Evolutionary conservation across 2,888 invertebrate genomes (phyloP), one percentile per base, ranked within the genome.

Genomic region (Helleia helle): DNA sequence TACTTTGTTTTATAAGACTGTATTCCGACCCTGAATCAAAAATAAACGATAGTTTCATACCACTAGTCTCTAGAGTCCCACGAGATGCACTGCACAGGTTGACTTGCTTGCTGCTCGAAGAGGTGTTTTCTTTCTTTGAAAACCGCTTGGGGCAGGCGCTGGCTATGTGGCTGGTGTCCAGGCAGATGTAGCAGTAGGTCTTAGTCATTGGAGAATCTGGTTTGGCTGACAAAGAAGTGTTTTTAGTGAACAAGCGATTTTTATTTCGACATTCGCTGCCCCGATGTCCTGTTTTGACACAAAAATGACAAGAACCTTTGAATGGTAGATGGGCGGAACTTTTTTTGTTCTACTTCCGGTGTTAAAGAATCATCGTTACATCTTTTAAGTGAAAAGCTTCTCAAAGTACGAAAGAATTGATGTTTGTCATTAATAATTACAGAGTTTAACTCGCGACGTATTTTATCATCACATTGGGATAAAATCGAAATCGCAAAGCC

Each of bases 241-340:
- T 26, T 12, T 34, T 40, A 3, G 28, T 6, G 11, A 18, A 14
- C 2, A 38, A 24, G 7, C 40, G 30, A 3, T 36, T 36, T 27
- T 41, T 48, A n/a, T 30, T 14, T 13, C 36, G 13, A 11, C 48
- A 54, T 7, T 54, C 52, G 1, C 27, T 17, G 4, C 18, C 9
- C 6, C 38, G 43, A 27, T 51, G 49, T 9, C 52, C 54, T 3
- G 28, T 8, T 3, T 40, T 17, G 3, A 49, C 51, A 28, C 50
- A 51, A 3, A 9, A 27, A 14, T 49, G 45, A 42, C 50, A 54
- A 17, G 14, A 31, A 4, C 48, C 49, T 1, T 25, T 11, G 13
- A 25, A 36, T 17, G 38, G 15, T 17, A 11, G 9, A 9, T 7
- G 4, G 14, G 8, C 7, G 13, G 14, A 6, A 12, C 36, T 8